Evolutionary conservation across 2,113 vertebrate genomes (phyloP), one percentile per base, ranked within the genome.

Genomic region (Elephantulus edwardii): DNA sequence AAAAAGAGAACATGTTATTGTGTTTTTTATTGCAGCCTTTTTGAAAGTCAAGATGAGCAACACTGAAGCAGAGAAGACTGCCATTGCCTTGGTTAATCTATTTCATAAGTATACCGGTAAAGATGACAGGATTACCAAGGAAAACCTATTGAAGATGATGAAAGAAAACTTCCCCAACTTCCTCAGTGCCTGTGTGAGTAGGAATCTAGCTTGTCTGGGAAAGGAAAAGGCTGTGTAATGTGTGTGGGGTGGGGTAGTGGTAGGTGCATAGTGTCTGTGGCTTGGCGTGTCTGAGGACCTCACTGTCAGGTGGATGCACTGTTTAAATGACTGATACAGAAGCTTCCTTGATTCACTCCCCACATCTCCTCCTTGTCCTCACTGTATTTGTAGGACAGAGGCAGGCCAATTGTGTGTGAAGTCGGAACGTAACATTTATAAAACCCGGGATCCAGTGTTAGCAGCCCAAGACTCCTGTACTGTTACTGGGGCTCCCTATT

Each of bases 171-270:
- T 93, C 8, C 64, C 90, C 0, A 52, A 28, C 72, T 97, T 96
- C 88, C 91, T 97, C 38, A 0, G 0, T 0, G 56, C 13, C 26
- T 96, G 96, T 0, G 95, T 97, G 93, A 97, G 96, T 96, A 8
- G 22, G 19, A 4, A 0, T 13, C 38, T n/a, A 4, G 8, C 26
- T 35, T 42, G 20, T 48, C 54, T 8, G 0, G 13, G 28, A 30
- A 28, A 48, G 72, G 72, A 24, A n/a, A 44, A 48, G 28, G 10
- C 10, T 48, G 42, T 48, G 28, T 72, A 4, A n/a, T 42, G 22
- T 26, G 58, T 62, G 3, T 28, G 35, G 20, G 11, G 44, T 24
- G 44, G 44, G 30, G 14, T 1, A 11, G 22, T 14, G 42, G 6
- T 17, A 13, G 42, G 70, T 74, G 40, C 11, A 74, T 10, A 19